Percentiles rank a stretch among this genome's conserved stretches.
Evolutionary conservation across 2,888 invertebrate species (phyloP).

Genomic region (Gisinianus flammeolus): DNA sequence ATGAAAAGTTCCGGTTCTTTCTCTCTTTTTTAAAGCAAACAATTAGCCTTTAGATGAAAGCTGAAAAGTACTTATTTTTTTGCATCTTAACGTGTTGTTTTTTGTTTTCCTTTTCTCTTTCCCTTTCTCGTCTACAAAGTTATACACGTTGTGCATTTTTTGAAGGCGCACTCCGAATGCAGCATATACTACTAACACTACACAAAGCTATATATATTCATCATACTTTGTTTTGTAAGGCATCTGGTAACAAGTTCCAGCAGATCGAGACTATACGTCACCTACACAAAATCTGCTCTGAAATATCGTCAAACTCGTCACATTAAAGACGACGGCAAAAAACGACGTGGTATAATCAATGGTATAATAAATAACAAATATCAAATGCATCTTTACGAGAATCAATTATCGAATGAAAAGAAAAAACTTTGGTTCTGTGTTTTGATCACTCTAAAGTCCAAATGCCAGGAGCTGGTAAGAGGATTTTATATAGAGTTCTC

Average conservation of each 20-base stretch:
- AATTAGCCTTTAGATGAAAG: too few relatives aligned
- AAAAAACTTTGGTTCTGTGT: slow-evolving; percentile 27
- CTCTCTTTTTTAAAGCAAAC: too few relatives aligned
- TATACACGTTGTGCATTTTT: slow-evolving; percentile 16
- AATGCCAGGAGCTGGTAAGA: slow-evolving; percentile 6
- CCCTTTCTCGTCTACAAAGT: too few relatives aligned
- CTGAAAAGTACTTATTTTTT: too few relatives aligned
- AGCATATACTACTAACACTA: slow-evolving; percentile 27
- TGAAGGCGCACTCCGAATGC: slow-evolving; percentile 32
- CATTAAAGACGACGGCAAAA: not conserved
- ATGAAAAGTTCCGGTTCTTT: too few relatives aligned
- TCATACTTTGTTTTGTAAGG: slow-evolving; percentile 43
- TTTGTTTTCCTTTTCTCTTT: too few relatives aligned
- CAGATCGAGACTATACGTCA: slow-evolving; percentile 19
- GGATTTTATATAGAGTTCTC: too few relatives aligned
- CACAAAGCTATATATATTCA: slow-evolving; percentile 9
- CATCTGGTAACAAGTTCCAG: slow-evolving; percentile 40
- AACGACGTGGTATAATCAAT: not conserved
- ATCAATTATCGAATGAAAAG: slow-evolving; percentile 7
- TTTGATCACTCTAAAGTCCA: not conserved
- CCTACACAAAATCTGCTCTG: slow-evolving; percentile 27
- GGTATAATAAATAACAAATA: not conserved
- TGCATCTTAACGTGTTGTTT: too few relatives aligned
- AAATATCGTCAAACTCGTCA: slow-evolving; percentile 20
- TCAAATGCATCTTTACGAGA: slow-evolving; percentile 2